Conservation (phyloP, 2,113 vertebrate genomes). For the Zeus faber region DNA sequence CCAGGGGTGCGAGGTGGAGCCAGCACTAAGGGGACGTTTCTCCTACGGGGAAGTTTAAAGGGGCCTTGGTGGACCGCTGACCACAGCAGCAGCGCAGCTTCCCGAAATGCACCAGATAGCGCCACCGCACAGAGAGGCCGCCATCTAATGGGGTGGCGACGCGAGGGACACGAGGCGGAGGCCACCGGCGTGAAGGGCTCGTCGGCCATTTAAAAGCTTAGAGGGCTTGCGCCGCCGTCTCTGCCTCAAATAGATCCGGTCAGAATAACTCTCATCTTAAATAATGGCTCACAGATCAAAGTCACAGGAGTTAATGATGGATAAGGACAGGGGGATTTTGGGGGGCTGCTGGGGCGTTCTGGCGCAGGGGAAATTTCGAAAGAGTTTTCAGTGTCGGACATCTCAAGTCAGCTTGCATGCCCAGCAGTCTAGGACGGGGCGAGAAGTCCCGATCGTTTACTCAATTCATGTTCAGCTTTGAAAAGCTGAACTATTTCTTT, state of each 20-base stretch:
- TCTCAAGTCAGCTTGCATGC: too few species aligned
- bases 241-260: constrained; percentile 31
- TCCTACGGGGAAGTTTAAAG: constrained; percentile 54
- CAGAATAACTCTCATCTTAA: constrained; percentile 38
- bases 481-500: too few species aligned
- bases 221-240: constrained; percentile 14
- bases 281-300: constrained; percentile 38
- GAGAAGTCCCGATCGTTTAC: too few species aligned
- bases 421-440: too few species aligned
- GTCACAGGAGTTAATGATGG: constrained; percentile 28
- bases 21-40: constrained; percentile 16
- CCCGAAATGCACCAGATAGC: constrained; percentile 37
- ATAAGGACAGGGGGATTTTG: constrained; percentile 30
- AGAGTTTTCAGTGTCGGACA: too few species aligned
- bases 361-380: too few species aligned
- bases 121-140: constrained; percentile 38
- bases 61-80: constrained; percentile 50
- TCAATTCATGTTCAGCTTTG: too few species aligned
- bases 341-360: too few species aligned
- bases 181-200: constrained; percentile 25
- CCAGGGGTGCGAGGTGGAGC: constrained; percentile 16
- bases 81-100: constrained; percentile 34
- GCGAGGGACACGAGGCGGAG: constrained; percentile 39
- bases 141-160: constrained; percentile 41
- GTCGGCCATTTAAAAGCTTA: constrained; percentile 16